phyloP scores from a whole-genome alignment of 2,797 vertebrate species.

The Rhynchonycteris naso region DNA sequence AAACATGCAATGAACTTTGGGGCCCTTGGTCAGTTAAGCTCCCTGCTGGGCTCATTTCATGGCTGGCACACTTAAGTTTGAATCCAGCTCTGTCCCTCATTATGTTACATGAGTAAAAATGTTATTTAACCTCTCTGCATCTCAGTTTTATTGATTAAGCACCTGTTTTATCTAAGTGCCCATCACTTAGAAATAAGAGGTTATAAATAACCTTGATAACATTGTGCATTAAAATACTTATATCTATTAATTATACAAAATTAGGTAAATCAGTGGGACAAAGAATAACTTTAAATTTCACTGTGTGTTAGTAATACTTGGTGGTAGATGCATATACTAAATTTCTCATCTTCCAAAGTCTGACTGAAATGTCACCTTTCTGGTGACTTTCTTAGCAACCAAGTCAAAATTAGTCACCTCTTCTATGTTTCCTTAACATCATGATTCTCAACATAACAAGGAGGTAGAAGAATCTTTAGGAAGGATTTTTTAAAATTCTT shows the following conservation, averaged over 20 bases:
- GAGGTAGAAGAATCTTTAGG: neutral
- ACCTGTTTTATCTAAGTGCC: neutral
- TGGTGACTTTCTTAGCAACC: neutral
- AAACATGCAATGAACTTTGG: neutral
- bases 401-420: neutral
- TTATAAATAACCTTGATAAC: slow-evolving; percentile 14
- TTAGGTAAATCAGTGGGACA: neutral
- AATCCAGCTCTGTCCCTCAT: neutral
- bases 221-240: neutral
- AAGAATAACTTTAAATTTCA: slow-evolving; percentile 33
- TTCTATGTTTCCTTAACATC: neutral
- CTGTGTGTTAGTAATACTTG: neutral
- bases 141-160: slow-evolving; percentile 41
- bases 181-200: neutral
- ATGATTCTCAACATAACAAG: neutral
- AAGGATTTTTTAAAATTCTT: neutral
- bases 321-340: neutral
- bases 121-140: neutral
- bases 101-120: neutral
- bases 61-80: neutral
- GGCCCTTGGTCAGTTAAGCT: neutral
- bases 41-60: neutral
- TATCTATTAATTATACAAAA: neutral
- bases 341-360: neutral
- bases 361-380: slow-evolving; percentile 1